Percentiles rank a stretch among this genome's conserved stretches.
Conservation (phyloP, 2,113 vertebrate genomes). For the Strix uralensis region DNA sequence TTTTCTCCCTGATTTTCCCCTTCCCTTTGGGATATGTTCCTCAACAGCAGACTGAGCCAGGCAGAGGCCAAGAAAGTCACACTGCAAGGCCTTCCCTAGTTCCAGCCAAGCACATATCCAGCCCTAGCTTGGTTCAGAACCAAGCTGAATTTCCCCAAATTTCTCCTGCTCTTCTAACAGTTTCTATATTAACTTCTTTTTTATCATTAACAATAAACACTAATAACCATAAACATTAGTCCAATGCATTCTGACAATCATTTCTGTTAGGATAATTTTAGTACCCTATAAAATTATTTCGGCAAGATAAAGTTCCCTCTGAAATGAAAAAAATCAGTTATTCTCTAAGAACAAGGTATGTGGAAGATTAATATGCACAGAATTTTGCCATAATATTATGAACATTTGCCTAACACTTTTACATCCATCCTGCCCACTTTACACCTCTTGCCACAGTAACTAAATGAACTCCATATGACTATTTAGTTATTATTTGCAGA, state of each 20-base stretch:
- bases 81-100: background rate
- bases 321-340: background rate
- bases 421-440: background rate
- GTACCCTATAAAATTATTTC: background rate
- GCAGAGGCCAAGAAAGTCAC: background rate
- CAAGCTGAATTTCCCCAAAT: background rate
- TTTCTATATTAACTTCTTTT: background rate
- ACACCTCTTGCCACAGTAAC: background rate
- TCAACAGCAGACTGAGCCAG: background rate
- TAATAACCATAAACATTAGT: background rate
- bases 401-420: background rate
- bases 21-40: background rate
- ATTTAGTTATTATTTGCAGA: background rate
- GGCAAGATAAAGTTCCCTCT: background rate
- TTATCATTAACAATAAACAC: background rate
- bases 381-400: background rate
- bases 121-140: background rate
- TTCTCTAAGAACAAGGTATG: background rate
- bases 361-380: background rate
- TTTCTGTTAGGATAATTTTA: slow-evolving; percentile 23
- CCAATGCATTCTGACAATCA: background rate
- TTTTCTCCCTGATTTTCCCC: background rate
- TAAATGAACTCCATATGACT: background rate
- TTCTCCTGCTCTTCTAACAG: background rate
- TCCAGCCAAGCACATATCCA: background rate